These are phyloP conservation scores for Nothoprocta perdicaria DNA, from an alignment of 2,113 vertebrate genomes.

Conservation along the genomic window DNA sequence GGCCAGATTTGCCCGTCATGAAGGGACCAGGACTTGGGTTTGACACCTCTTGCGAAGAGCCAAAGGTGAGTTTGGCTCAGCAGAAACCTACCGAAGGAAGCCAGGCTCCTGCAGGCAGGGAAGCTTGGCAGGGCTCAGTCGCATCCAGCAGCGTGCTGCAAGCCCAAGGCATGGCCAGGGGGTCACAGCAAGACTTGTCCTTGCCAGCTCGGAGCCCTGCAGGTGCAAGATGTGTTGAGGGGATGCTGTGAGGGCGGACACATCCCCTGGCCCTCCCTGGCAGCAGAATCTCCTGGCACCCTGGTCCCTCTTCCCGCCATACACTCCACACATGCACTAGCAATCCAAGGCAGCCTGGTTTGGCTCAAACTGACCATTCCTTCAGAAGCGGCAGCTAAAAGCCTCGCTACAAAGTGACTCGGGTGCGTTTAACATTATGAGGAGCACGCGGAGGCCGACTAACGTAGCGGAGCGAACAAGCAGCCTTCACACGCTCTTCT, in stretches of 20 bases:
- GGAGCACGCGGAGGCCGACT: constrained; percentile 27
- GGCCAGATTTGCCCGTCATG: not conserved
- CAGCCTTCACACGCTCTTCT: constrained; percentile 1
- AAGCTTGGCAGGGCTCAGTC: not conserved
- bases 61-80: rapidly evolving
- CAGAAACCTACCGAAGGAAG: not conserved
- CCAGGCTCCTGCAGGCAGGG: not conserved
- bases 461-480: constrained; percentile 54
- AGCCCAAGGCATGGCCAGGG: not conserved
- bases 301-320: not conserved
- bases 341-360: not conserved
- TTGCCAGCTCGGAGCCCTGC: too few relatives aligned
- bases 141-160: not conserved
- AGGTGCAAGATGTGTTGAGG: not conserved
- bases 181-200: not conserved
- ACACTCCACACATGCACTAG: not conserved
- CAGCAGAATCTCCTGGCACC: not conserved
- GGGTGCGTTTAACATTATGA: constrained; percentile 21
- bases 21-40: rapidly evolving
- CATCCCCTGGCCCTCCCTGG: not conserved
- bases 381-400: constrained; percentile 45
- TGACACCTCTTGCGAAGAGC: not conserved
- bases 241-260: too few relatives aligned
- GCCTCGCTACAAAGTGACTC: not conserved
- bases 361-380: constrained; percentile 1